Evolutionary conservation across 2,797 vertebrate species (phyloP).

Genomic region (Galaxias olidus): DNA sequence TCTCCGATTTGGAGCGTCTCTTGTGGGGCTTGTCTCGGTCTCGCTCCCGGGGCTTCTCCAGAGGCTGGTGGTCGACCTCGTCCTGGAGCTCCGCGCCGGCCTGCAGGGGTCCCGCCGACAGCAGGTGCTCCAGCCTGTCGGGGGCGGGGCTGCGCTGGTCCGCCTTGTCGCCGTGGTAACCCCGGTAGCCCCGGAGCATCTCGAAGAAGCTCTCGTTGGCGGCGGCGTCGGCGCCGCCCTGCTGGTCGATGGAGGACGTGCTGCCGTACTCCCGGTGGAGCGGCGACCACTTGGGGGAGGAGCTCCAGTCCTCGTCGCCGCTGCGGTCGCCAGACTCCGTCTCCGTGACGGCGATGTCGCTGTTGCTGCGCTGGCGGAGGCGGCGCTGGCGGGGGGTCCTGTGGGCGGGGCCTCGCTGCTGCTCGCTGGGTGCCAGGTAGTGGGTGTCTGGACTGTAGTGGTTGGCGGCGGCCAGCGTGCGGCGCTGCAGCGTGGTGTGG

Average conservation of each 20-base stretch:
- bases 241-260: constrained; percentile 97
- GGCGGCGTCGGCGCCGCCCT: constrained; percentile 78
- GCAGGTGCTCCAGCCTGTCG: constrained; percentile 85
- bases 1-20: constrained; percentile 94
- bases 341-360: constrained; percentile 94
- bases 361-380: constrained; percentile 94
- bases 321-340: constrained; percentile 93
- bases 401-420: constrained; percentile 82
- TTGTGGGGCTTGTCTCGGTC: constrained; percentile 93
- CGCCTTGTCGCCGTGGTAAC: constrained; percentile 80
- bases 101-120: constrained; percentile 81
- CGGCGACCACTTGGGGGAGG: constrained; percentile 86
- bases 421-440: constrained; percentile 84
- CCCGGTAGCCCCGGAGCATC: constrained; percentile 84
- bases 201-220: constrained; percentile 94
- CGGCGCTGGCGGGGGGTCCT: constrained; percentile 84
- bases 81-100: constrained; percentile 83
- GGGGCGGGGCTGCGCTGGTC: constrained; percentile 87
- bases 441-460: constrained; percentile 80
- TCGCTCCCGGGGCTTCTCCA: constrained; percentile 83
- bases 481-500: constrained; percentile 89
- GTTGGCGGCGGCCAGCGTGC: constrained; percentile 74
- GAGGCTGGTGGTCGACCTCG: constrained; percentile 77
- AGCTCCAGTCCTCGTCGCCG: constrained; percentile 86
- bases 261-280: constrained; percentile 95